These are phyloP conservation scores for Micoletzkya japonica DNA, from an alignment of 2,888 invertebrate genomes.

Conservation along the genomic window DNA sequence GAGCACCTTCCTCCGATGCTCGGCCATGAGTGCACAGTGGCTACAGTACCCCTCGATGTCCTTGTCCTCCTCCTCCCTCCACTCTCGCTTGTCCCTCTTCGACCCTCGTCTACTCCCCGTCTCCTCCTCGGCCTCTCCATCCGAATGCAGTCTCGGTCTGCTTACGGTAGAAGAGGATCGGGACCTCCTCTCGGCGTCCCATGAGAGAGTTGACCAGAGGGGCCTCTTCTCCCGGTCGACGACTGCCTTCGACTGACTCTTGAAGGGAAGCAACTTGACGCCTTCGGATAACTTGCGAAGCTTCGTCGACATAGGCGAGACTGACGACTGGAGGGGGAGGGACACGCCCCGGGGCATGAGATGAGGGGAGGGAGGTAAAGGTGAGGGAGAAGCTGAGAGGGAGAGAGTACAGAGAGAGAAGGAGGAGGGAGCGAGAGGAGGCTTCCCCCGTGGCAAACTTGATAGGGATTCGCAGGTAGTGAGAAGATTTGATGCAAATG, in stretches of 20 bases:
- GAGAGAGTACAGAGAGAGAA: too few species aligned
- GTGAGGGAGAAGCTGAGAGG: conserved; percentile 32
- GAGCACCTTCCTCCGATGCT: conserved; percentile 37
- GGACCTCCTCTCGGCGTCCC: conserved; percentile 23
- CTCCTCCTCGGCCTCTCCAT: conserved; percentile 23
- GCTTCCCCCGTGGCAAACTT: too few species aligned
- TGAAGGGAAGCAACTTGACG: conserved; percentile 14
- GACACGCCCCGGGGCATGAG: conserved; percentile 29
- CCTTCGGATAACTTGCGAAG: conserved; percentile 23
- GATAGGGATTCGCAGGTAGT: too few species aligned
- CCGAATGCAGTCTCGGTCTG: conserved; percentile 18
- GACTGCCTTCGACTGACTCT: conserved; percentile 18
- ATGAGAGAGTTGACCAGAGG: conserved; percentile 35
- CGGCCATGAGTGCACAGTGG: conserved; percentile 47
- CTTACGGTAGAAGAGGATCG: conserved; percentile 1
- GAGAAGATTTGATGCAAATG: too few species aligned
- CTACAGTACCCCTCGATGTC: conserved; percentile 32
- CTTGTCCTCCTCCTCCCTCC: conserved; percentile 22
- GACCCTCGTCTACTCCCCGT: neutral
- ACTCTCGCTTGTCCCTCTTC: neutral
- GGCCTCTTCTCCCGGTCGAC: conserved; percentile 31
- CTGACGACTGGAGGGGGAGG: too few species aligned
- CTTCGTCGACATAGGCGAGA: conserved; percentile 13
- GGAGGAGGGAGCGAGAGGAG: too few species aligned
- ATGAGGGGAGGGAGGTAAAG: conserved; percentile 28